Evolutionary conservation across 2,113 vertebrate genomes (phyloP).

Genomic region (Oceanodroma tethys): DNA sequence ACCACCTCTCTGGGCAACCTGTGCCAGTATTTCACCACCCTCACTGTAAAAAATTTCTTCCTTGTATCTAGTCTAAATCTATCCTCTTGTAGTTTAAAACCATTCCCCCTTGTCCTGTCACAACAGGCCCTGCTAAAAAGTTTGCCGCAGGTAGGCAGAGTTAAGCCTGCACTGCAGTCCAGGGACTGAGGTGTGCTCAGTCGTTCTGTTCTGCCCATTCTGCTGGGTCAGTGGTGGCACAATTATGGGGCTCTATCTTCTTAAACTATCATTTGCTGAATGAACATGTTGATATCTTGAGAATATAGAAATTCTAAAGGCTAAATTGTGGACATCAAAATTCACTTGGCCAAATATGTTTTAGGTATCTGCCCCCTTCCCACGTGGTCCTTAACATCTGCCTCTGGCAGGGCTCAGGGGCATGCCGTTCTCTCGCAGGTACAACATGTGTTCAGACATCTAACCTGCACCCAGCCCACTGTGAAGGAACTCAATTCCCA

Average conservation of each 20-base stretch:
- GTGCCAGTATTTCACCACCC: too few species aligned
- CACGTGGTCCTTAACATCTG: background rate
- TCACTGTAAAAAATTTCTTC: too few species aligned
- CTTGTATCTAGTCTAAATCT: too few species aligned
- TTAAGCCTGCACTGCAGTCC: background rate
- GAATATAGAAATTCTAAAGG: background rate
- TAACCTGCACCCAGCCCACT: background rate
- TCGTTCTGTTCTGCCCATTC: background rate
- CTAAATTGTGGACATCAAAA: background rate
- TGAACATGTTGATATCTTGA: background rate
- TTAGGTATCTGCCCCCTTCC: background rate
- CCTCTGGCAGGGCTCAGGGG: background rate
- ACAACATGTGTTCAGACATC: background rate
- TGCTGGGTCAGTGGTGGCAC: background rate
- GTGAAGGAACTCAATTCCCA: background rate
- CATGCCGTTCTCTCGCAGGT: background rate
- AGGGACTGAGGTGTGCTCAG: background rate
- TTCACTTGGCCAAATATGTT: background rate
- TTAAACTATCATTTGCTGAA: background rate
- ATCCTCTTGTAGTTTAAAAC: too few species aligned
- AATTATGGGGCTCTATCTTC: background rate
- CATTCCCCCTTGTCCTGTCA: too few species aligned
- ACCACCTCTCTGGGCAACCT: too few species aligned
- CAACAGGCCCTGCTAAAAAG: too few species aligned
- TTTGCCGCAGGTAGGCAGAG: background rate